phyloP scores from a whole-genome alignment of 92 coral and sea anemone species.

The Micromussa lordhowensis region DNA sequence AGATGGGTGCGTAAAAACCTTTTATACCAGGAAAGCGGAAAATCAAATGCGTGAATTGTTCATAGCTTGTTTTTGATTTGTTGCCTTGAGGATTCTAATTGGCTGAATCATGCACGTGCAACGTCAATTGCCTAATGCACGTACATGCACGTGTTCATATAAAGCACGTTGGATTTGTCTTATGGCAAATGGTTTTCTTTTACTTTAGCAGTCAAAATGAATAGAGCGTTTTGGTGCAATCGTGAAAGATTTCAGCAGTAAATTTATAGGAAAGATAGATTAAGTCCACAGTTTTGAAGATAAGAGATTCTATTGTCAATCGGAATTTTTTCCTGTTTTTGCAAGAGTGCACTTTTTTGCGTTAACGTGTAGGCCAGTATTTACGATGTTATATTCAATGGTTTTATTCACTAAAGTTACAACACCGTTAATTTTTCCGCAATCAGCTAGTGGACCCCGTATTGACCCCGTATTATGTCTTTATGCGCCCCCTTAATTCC shows the following conservation, averaged over 20 bases:
- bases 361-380: not conserved
- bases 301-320: no score
- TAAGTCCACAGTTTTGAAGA: not conserved
- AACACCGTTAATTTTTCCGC: constrained; percentile 17
- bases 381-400: not conserved
- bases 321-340: not conserved
- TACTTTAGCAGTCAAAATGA: not conserved
- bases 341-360: not conserved
- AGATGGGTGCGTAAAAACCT: constrained; percentile 7
- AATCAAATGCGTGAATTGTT: constrained; percentile 5
- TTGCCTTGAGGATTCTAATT: constrained; percentile 6
- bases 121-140: not conserved
- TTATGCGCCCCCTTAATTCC: not conserved
- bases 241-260: not conserved
- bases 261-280: not conserved
- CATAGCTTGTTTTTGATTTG: not conserved
- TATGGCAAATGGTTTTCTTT: not conserved
- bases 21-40: constrained; percentile 36
- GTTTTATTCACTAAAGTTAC: not conserved
- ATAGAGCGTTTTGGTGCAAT: not conserved
- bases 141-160: not conserved
- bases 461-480: not conserved
- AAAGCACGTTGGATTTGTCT: not conserved
- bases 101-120: constrained; percentile 3
- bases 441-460: not conserved